A percentile compares a stretch with the other conserved stretches of the same genome.
These are phyloP conservation scores for Catharus bicknelli DNA, from an alignment of 2,113 vertebrate species.

Conservation along the genomic window DNA sequence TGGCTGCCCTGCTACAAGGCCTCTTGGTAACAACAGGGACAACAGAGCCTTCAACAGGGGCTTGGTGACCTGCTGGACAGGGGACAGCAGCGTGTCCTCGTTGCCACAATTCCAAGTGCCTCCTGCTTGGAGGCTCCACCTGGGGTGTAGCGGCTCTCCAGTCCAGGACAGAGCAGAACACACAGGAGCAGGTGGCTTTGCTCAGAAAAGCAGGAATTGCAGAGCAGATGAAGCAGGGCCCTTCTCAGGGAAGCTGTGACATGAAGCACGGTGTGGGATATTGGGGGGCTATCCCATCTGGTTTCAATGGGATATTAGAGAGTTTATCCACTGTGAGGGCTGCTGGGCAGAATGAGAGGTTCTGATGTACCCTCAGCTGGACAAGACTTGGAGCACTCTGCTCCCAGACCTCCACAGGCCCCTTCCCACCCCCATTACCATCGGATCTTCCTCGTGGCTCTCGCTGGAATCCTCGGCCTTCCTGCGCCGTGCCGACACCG, in stretches of 20 bases:
- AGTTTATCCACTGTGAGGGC: fast-evolving
- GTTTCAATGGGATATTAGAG: fast-evolving
- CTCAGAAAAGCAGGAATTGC: not conserved
- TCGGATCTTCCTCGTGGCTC: constrained; percentile 87
- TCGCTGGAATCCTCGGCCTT: constrained; percentile 87
- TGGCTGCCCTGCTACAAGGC: not conserved
- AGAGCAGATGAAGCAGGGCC: not conserved
- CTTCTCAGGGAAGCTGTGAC: not conserved
- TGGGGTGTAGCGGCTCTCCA: fast-evolving
- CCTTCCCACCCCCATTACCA: constrained; percentile 63
- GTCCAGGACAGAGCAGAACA: not conserved
- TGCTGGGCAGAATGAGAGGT: not conserved
- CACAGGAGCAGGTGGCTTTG: not conserved
- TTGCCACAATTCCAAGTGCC: not conserved
- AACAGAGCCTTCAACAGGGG: too few species aligned
- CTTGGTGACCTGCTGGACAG: not conserved
- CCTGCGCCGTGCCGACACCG: constrained; percentile 64
- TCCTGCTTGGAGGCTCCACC: not conserved
- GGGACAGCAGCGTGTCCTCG: not conserved
- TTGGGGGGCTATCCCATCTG: not conserved
- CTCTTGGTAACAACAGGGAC: not conserved
- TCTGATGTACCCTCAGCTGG: not conserved
- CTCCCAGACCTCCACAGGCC: fast-evolving
- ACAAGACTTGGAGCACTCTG: not conserved
- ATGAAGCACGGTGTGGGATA: not conserved